Conservation (phyloP, 2,888 invertebrate genomes). For the Fragum whitleyi region DNA sequence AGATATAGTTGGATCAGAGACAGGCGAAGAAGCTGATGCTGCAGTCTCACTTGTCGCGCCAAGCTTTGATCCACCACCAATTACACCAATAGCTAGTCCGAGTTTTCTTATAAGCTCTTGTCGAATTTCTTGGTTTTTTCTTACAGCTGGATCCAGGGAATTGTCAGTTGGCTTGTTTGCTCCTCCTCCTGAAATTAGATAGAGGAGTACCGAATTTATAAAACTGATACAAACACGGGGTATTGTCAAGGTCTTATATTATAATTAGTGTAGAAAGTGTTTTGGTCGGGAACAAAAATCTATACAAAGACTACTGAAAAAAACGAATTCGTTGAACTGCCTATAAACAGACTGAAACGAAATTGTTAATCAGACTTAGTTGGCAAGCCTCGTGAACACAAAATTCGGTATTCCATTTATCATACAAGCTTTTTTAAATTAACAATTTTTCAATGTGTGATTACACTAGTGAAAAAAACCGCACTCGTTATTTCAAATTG, state of each 20-base stretch:
- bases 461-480: no score
- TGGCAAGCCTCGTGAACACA: no score
- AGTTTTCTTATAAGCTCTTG: slow-evolving; percentile 58
- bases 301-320: no score
- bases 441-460: no score
- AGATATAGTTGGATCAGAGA: slow-evolving; percentile 12
- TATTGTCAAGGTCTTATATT: neutral
- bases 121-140: slow-evolving; percentile 32
- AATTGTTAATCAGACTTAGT: no score
- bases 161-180: slow-evolving; percentile 38
- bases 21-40: neutral
- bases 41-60: neutral
- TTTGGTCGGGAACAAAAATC: no score
- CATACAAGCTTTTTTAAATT: no score
- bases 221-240: neutral
- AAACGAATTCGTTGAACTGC: no score
- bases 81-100: slow-evolving; percentile 59
- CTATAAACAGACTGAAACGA: no score
- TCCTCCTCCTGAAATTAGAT: slow-evolving; percentile 26
- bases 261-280: neutral
- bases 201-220: neutral
- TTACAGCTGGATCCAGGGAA: slow-evolving; percentile 47
- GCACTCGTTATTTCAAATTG: no score
- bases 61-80: slow-evolving; percentile 29
- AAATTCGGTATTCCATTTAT: no score